Base-by-base conservation (phyloP, 2,797 vertebrate species). In the Brotula barbata region DNA sequence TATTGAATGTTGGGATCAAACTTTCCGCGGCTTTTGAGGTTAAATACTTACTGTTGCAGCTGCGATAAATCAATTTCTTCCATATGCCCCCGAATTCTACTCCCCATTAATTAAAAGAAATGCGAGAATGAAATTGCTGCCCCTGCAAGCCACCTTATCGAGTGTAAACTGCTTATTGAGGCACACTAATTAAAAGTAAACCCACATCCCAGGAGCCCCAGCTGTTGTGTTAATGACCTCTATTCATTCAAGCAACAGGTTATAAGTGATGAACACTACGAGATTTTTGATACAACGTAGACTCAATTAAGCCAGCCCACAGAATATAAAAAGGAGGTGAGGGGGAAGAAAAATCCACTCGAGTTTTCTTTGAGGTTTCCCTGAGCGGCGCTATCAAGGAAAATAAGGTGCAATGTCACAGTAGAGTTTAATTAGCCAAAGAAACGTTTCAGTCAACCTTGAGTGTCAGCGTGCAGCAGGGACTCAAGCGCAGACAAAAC, bases 131-230 rank as follows among this genome's bases (percentile, higher is more conserved):
- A 73, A 82, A 78, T 78, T 75, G 71, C 46, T 54, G 65, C 60
- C 55, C 58, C 83, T 83, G 73, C 79, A 77, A 81, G 75, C 61
- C 62, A 58, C 71, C 77, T 69, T 68, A 82, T 80, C 80, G 75
- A 78, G 79, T 78, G 68, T 65, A 81, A 82, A 84, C 81, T 76
- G 65, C 75, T 84, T 85, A 85, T 78, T 80, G 72, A 77, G 63
- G 73, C 68, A 73, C 79, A 79, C 72, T 82, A 85, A 83, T 87
- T 83, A 84, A 84, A 80, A 67, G 46, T 70, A 81, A 81, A 71
- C 72, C 66, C 61, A 71, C 68, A 73, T 62, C 71, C 49, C 45
- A 31, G 56, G 75, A 75, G 59, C 64, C 63, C 58, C 64, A 71
- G 77, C 68, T 70, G 68, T 77, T 78, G 58, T 68, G 47, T 64